phyloP scores from a whole-genome alignment of 2,113 vertebrate species.

The Prinia subflava region DNA sequence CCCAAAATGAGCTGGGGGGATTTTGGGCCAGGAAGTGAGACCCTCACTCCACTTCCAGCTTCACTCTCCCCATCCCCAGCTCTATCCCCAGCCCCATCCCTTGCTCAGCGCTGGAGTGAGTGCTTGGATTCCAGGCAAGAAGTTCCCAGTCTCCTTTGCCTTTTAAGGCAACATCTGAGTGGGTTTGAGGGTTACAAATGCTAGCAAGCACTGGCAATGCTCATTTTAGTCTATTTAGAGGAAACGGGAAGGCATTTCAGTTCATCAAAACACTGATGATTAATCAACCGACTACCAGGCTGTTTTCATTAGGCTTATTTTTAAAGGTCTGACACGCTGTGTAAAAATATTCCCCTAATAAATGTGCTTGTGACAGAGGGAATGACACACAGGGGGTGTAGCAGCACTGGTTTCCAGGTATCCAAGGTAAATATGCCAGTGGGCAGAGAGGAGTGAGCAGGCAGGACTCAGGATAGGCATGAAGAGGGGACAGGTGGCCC shows the following conservation, averaged over 20 bases:
- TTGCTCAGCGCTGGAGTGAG: neutral
- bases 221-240: conserved; percentile 74
- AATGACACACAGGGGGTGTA: neutral
- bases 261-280: conserved; percentile 66
- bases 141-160: conserved; percentile 70
- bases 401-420: neutral
- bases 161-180: conserved; percentile 78
- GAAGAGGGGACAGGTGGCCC: neutral
- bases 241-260: conserved; percentile 62
- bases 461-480: neutral
- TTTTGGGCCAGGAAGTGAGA: neutral
- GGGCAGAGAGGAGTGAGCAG: neutral
- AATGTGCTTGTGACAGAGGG: neutral
- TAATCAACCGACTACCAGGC: conserved; percentile 48
- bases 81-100: neutral
- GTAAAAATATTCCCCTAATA: conserved; percentile 40
- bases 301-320: conserved; percentile 70
- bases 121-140: conserved; percentile 57
- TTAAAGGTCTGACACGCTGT: conserved; percentile 58
- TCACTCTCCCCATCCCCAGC: neutral
- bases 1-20: neutral
- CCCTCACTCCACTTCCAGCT: neutral
- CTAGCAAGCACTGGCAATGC: conserved; percentile 33
- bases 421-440: neutral
- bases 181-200: conserved; percentile 26